Evolutionary conservation across 2,113 vertebrate species (phyloP), one percentile per base, ranked within the genome.

Genomic region (Sinosuthora webbiana): DNA sequence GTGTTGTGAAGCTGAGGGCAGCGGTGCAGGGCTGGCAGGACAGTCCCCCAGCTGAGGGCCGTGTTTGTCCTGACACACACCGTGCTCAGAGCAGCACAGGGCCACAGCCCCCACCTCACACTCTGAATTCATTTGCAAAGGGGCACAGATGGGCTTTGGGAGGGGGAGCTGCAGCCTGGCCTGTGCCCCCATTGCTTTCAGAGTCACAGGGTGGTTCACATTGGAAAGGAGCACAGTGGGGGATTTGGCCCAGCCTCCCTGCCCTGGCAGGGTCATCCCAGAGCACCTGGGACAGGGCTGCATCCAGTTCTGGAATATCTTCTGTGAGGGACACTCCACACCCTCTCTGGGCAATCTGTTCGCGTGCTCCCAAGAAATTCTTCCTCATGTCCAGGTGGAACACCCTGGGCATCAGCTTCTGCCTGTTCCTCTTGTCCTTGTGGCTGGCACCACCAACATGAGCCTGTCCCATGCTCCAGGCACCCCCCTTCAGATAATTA

Each of bases 31-130:
- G 57, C 19, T 62, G 59, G 23, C 82, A 91, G 90, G 88, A 27
- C 53, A 65, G 65, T 39, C 6, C 62, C 59, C 8, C 1, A 1
- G 44, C 55, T 56, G 68, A 63, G 35, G 13, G 67, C 44, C 4
- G 4, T 17, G n/a, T 53, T 82, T 69, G 52, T 93, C 70, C 79
- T 50, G 77, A 49, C 7, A 33, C 68, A 63, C 76, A 35, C 5
- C 0, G 15, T 4, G 69, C 1, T 11, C 49, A 56, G 41, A 39
- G 82, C 59, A 56, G 82, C 59, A n/a, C 69, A 15, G 59, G 39
- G 41, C 3, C 49, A 33, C 50, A 71, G 9, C 37, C 63, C n/a
- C 1, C 7, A 1, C 15, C 2, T 33, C 12, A 14, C 2, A 0
- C 35, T 20, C 17, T 13, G 41, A 50, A 37, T 31, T 53, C 45